phyloP scores from a whole-genome alignment of 1,140 invertebrate species.

The Physella acuta region DNA sequence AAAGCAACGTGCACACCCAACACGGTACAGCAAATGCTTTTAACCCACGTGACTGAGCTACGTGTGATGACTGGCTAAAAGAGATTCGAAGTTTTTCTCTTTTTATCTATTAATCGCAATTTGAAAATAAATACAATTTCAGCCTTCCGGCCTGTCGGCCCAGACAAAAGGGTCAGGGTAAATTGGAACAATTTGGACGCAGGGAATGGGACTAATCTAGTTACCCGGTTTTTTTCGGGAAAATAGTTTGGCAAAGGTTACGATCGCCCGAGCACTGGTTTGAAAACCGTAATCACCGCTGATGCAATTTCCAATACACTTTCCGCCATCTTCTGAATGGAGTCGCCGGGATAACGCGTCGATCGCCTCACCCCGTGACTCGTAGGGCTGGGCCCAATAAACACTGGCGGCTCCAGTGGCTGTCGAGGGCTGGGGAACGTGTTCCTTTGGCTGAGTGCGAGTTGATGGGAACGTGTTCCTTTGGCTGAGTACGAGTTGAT shows the following conservation, averaged over 20 bases:
- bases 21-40: too few relatives aligned
- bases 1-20: too few relatives aligned
- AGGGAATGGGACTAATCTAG: constrained; percentile 17
- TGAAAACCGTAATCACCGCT: constrained; percentile 23
- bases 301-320: constrained; percentile 21
- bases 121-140: constrained; percentile 24
- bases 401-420: not conserved
- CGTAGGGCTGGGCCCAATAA: constrained; percentile 11
- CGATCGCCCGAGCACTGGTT: not conserved
- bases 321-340: constrained; percentile 14
- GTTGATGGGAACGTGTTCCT: too few relatives aligned
- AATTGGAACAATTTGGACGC: constrained; percentile 24
- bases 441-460: too few relatives aligned
- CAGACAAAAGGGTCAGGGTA: constrained; percentile 20
- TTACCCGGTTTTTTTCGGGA: constrained; percentile 10
- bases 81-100: too few relatives aligned
- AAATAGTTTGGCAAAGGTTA: constrained; percentile 16
- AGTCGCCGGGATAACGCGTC: constrained; percentile 10
- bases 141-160: not conserved
- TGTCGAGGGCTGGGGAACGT: too few relatives aligned
- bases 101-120: constrained; percentile 17
- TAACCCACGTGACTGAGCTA: too few relatives aligned
- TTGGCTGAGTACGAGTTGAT: too few relatives aligned
- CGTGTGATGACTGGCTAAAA: too few relatives aligned
- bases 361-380: constrained; percentile 1